A percentile compares a stretch with the other conserved stretches of the same genome.
phyloP scores from a whole-genome alignment of 2,888 invertebrate genomes.

The Octodonta nipae region DNA sequence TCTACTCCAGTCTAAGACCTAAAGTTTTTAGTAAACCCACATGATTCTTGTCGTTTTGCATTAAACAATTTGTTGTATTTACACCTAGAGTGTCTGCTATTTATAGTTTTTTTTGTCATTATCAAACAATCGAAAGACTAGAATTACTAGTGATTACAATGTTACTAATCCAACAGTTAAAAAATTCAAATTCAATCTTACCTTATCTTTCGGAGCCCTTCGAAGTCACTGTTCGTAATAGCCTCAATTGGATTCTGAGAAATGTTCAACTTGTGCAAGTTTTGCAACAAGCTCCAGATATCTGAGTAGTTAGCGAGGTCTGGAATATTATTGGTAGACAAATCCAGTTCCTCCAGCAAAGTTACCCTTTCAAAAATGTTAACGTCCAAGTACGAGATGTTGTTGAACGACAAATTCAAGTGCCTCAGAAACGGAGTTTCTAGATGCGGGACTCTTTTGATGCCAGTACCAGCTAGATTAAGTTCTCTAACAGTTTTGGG shows the following conservation, averaged over 20 bases:
- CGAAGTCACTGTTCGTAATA: conserved; percentile 65
- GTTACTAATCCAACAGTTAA: neutral
- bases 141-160: too few species aligned
- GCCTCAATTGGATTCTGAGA: conserved; percentile 71
- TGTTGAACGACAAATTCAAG: conserved; percentile 67
- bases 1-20: too few species aligned
- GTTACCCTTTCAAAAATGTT: conserved; percentile 66
- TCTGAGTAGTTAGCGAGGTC: conserved; percentile 47
- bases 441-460: conserved; percentile 50
- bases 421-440: conserved; percentile 75
- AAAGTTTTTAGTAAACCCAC: too few species aligned
- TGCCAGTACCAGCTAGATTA: conserved; percentile 69
- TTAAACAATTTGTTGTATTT: too few species aligned
- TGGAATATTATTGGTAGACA: conserved; percentile 58
- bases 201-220: conserved; percentile 43
- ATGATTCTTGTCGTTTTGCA: too few species aligned
- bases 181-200: neutral
- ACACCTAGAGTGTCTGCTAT: too few species aligned
- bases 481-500: conserved; percentile 75
- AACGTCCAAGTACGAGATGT: conserved; percentile 50
- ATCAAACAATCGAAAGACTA: too few species aligned
- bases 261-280: conserved; percentile 61
- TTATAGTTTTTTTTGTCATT: too few species aligned
- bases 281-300: conserved; percentile 55
- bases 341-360: conserved; percentile 60